A percentile compares a stretch with the other conserved stretches of the same genome.
phyloP scores from a whole-genome alignment of 2,797 vertebrate species.

The Cygnus olor region DNA sequence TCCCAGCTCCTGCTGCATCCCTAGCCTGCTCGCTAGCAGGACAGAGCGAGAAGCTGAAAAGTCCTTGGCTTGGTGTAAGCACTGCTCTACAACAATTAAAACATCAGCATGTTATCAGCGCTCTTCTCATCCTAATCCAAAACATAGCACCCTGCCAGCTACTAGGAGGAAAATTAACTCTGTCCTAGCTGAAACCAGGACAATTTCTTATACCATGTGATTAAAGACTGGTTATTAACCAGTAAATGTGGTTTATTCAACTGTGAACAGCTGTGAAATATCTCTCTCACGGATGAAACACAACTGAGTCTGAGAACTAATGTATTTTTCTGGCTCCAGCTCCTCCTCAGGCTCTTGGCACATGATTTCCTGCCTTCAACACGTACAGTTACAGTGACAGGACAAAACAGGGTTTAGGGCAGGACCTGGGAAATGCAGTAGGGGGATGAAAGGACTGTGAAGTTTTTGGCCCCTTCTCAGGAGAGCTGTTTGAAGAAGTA shows the following conservation, averaged over 20 bases:
- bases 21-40: no score
- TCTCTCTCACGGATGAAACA: background rate
- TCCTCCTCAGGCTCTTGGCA: background rate
- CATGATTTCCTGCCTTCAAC: background rate
- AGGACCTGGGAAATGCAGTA: background rate
- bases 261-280: background rate
- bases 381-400: background rate
- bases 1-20: no score
- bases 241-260: background rate
- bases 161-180: no score
- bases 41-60: no score
- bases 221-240: background rate
- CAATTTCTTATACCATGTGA: background rate
- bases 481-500: background rate
- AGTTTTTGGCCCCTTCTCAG: background rate
- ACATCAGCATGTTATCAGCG: no score
- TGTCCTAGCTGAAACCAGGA: no score
- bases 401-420: background rate
- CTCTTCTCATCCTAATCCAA: no score
- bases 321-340: background rate
- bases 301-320: background rate
- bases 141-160: no score
- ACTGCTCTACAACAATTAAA: no score
- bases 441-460: background rate
- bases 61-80: no score